Evolutionary conservation across 53 echinoderm and acorn worm species (phyloP), one percentile per base, ranked within the genome.

Genomic region (Stichopus horrens): DNA sequence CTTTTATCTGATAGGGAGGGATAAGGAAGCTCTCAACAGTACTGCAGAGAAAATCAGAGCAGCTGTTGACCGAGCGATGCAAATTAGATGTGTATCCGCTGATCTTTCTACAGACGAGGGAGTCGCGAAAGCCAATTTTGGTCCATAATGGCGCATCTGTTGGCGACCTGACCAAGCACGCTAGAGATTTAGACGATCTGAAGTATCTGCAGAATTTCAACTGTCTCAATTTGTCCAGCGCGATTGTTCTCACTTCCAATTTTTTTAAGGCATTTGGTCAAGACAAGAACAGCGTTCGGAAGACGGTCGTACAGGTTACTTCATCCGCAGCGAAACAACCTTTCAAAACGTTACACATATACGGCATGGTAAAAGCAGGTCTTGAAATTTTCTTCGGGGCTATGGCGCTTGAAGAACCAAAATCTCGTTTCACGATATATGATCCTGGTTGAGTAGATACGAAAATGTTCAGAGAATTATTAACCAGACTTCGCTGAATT

Each of bases 281-380:
- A 8, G 89, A 90, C 58, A 75, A 75, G 7, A 83, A 89, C 54
- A 76, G 75, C 51, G 75, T 79, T 21, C 87, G 91, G 0, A 91
- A 91, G 18, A 89, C 91, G 9, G 78, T 94, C 20, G n/a, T 94
- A 37, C 60, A 87, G 55, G 77, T 93, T 7, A 76, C 89, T 7
- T 77, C 90, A 5, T 67, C 86, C 52, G 65, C 22, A 13, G 95
- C 83, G 65, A 83, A 86, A 0, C 68, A 76, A 77, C 91, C 95
- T 8, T 68, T 73, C n/a, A 86, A 93, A 52, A 90, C 89, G 56
- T 13, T 87, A 78, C 71, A 89, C 57, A 76, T 91, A 51, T 93
- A 94, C 57, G 87, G 93, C 56, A 73, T 85, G n/a, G 74, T 86
- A 9, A 95, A 95, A 75, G 95, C 95, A 7, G 95, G 85, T 11